Evolutionary conservation across 2,888 invertebrate species (phyloP).

Genomic region (Lepidocyrtoides sp.): DNA sequence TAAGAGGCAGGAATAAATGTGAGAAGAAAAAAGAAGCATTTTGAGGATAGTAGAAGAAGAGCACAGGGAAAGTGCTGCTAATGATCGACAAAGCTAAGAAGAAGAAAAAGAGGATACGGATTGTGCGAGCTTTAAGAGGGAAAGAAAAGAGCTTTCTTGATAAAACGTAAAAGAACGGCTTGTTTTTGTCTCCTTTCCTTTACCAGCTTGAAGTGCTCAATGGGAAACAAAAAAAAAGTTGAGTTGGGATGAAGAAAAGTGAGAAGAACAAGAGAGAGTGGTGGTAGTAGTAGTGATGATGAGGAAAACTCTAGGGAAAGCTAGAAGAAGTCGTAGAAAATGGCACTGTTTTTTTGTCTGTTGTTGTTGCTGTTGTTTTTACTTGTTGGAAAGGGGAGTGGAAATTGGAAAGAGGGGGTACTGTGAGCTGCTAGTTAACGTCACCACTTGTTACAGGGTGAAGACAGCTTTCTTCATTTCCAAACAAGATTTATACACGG

Average conservation of each 20-base stretch:
- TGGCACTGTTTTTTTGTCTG: neutral
- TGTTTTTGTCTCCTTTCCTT: neutral
- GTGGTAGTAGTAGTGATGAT: neutral
- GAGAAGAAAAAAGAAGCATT: neutral
- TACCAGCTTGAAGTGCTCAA: neutral
- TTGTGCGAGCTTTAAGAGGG: neutral
- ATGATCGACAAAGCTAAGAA: conserved; percentile 10
- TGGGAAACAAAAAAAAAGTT: conserved; percentile 32
- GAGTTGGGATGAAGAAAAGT: neutral
- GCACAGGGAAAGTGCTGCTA: conserved; percentile 8
- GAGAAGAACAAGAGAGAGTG: conserved; percentile 6
- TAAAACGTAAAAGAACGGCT: neutral
- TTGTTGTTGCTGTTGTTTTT: conserved; percentile 1
- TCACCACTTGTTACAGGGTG: conserved; percentile 67
- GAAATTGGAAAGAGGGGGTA: neutral
- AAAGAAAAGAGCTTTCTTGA: neutral
- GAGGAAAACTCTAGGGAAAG: conserved; percentile 1
- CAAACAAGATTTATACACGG: conserved; percentile 12
- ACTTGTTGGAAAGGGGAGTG: neutral
- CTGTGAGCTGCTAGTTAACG: conserved; percentile 52
- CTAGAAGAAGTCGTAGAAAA: neutral
- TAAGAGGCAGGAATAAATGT: neutral
- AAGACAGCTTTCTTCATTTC: conserved; percentile 53
- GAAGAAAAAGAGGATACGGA: conserved; percentile 16
- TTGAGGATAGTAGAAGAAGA: neutral